Evolutionary conservation across 37 sponge, comb jelly and placozoan species (phyloP), one percentile per base, ranked within the genome.

Genomic region (Diacarnus erythraeanus): DNA sequence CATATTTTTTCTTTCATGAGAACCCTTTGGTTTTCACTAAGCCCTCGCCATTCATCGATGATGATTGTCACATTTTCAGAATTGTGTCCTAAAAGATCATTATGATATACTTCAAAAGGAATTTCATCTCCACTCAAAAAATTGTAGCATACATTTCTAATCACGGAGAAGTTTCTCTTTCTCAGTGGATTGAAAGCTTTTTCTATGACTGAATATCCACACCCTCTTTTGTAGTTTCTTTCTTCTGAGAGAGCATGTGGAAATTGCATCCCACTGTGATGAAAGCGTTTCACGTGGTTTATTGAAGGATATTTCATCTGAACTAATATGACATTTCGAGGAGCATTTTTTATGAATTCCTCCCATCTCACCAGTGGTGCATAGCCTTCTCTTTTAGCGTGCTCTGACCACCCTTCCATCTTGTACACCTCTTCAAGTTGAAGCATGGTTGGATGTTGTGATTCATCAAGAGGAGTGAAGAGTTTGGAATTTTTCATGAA

Each of bases 21-120:
- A 0, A 80, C 58, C n/a, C 80, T 47, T 27, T 80, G 80, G 36
- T 41, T 39, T 57, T 80, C 80, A 0, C 59, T 39, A 3, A 77
- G 23, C 2, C 84, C 84, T 84, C 84, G 67, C 84, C 77, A 84
- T 71, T 76, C 61, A 22, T 66, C 42, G 20, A 79, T 30, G 0
- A 79, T 30, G 2, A 86, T 40, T 0, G 79, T 64, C 41, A 72
- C 73, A 22, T 26, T 44, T n/a, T 29, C 25, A 0, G 77, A 44
- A 4, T 60, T 29, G 29, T 57, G 69, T 29, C 85, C 85, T 3
- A 84, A 70, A 0, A 84, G 51, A 31, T 75, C 34, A 0, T 21
- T 31, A 10, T 57, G 78, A 54, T 77, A 71, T 34, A 71, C 42
- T 41, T 54, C 35, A 36, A 84, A 31, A 9, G 77, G 5, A 20